phyloP scores from a whole-genome alignment of 2,113 vertebrate genomes.

The Pogonocichla stellata region DNA sequence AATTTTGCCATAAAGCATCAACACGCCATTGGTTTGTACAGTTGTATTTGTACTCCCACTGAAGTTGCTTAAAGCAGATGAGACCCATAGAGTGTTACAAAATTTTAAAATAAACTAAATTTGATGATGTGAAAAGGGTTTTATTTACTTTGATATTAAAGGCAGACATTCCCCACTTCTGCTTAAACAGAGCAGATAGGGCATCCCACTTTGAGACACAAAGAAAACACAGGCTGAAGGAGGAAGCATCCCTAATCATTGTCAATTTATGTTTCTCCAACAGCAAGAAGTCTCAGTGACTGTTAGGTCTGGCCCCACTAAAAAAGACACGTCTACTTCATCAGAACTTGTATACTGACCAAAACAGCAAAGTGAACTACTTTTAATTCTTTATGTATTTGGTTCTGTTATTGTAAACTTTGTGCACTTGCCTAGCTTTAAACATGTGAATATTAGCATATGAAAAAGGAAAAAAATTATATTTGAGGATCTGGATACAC shows the following conservation, averaged over 20 bases:
- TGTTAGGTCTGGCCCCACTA: background rate
- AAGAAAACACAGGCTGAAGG: background rate
- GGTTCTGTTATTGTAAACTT: background rate
- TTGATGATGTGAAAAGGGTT: background rate
- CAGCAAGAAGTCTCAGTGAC: background rate
- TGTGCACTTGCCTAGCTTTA: background rate
- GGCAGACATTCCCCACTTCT: background rate
- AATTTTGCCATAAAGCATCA: background rate
- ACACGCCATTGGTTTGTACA: accelerated
- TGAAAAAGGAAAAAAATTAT: background rate
- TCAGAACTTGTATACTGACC: background rate
- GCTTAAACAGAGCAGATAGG: background rate
- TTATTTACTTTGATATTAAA: background rate
- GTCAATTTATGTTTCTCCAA: background rate
- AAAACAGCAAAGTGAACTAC: background rate
- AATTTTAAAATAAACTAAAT: background rate
- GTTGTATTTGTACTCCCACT: background rate
- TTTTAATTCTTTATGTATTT: background rate
- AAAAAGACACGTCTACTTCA: background rate
- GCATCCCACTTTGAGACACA: background rate
- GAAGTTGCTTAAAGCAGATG: background rate
- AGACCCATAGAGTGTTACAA: accelerated
- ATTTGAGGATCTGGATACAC: background rate
- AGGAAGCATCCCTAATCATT: background rate
- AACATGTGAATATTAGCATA: background rate